Base-by-base conservation (phyloP, 2,888 invertebrate species). In the Tiphia femorata region DNA sequence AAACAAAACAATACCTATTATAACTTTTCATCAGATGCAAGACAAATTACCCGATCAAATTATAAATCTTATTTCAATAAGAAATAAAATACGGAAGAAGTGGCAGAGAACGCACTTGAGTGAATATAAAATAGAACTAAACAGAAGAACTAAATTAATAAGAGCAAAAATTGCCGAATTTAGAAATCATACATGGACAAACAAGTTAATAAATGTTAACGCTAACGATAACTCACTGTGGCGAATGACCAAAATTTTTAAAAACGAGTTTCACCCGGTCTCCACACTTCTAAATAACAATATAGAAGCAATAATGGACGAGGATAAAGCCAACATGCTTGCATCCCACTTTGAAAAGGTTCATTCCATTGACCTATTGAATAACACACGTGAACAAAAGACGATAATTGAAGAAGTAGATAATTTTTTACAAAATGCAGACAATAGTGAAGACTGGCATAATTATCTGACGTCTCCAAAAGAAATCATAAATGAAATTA, bases 241-340 rank as follows among this genome's bases (percentile, higher is more conserved):
- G 58, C 49, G 30, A 37, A 58, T 63, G 62, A 64, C 52, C 2
- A 61, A 60, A 54, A 61, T 16, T n/a, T n/a, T n/a, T n/a, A n/a
- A n/a, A n/a, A n/a, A n/a, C n/a, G n/a, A n/a, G n/a, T n/a, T n/a
- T n/a, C 44, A 57, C 6, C 14, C 49, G 5, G 56, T 64, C 0
- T 62, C 66, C 0, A 49, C 43, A 0, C 23, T 66, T 3, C 23
- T 20, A 4, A 49, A 43, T 14, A 49, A 56, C 19, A 37, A 37
- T 4, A 33, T 14, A 0, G 50, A 43, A 33, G 67, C 63, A 1
- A 17, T 58, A 17, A 44, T 21, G 7, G 33, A 55, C 8, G 27
- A 41, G 8, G 58, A 60, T 21, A 64, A 67, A 50, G 62, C 59
- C 1, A 40, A 70, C 3, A 16, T 58, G 17, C 35, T 62, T 1